Evolutionary conservation across 2,113 vertebrate species (phyloP).

Genomic region (Antechinus stuartii): DNA sequence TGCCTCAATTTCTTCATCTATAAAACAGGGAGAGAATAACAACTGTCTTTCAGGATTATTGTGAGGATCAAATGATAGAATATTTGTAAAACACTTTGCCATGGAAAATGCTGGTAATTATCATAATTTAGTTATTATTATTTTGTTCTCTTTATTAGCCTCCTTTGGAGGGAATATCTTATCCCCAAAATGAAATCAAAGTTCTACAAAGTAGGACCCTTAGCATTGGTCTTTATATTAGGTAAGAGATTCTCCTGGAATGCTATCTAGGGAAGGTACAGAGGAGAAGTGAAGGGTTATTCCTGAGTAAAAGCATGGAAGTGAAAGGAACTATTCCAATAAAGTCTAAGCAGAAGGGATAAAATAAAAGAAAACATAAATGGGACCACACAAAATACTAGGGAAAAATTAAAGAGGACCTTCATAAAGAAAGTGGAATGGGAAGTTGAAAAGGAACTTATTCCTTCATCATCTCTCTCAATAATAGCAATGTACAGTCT

Average conservation of each 20-base stretch:
- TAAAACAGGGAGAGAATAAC: too few relatives aligned
- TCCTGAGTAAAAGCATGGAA: not conserved
- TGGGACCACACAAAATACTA: not conserved
- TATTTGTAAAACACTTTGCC: not conserved
- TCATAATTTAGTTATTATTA: not conserved
- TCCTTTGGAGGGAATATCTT: not conserved
- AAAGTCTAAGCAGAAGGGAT: not conserved
- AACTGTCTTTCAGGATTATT: too few relatives aligned
- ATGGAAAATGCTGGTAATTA: not conserved
- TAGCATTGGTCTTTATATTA: not conserved
- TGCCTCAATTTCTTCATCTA: too few relatives aligned
- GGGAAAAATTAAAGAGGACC: not conserved
- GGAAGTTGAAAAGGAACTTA: not conserved
- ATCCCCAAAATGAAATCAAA: not conserved
- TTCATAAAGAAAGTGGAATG: not conserved
- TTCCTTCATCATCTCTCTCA: not conserved
- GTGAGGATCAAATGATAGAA: not conserved
- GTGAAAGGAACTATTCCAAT: not conserved
- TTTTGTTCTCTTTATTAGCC: not conserved
- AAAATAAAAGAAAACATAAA: not conserved
- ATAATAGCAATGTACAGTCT: not conserved
- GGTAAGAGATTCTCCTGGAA: not conserved
- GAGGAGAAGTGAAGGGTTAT: not conserved
- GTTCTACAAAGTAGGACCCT: not conserved
- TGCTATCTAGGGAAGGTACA: not conserved